Percentiles rank a stretch among this genome's conserved stretches.
phyloP scores from a whole-genome alignment of 2,113 vertebrate genomes.

The Cnemophilus loriae region DNA sequence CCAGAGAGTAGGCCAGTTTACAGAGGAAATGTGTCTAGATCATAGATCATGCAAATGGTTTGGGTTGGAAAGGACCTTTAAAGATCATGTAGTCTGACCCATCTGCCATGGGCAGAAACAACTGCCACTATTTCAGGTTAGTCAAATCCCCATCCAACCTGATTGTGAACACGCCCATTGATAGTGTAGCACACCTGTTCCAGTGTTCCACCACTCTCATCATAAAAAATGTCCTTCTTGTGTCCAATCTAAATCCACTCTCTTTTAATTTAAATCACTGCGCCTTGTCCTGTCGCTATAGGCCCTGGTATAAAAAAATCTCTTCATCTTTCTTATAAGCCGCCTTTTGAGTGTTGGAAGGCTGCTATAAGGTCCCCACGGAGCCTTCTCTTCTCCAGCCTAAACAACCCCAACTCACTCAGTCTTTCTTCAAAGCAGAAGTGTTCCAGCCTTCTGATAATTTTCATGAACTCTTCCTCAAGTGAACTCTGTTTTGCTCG shows the following conservation, averaged over 20 bases:
- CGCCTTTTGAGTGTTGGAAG: background rate
- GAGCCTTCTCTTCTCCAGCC: background rate
- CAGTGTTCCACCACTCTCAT: background rate
- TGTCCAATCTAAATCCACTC: background rate
- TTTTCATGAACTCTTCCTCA: background rate
- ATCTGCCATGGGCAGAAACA: background rate
- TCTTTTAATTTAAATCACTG: background rate
- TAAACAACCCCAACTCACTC: background rate
- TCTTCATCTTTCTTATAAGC: background rate
- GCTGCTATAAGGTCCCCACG: accelerated
- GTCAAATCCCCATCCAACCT: background rate
- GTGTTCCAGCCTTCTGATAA: background rate
- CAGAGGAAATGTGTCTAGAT: no score
- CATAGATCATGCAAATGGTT: background rate
- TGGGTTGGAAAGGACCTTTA: background rate
- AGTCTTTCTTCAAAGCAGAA: background rate
- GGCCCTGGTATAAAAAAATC: background rate
- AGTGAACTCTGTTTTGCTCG: background rate
- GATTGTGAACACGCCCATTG: background rate
- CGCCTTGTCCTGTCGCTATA: background rate
- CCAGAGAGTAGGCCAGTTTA: background rate
- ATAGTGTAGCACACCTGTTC: background rate
- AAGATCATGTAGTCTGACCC: background rate
- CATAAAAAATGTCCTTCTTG: background rate
- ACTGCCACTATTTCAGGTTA: background rate